Percentiles rank a stretch among this genome's conserved stretches.
Conservation (phyloP, 2,888 invertebrate species). For the Drosophila melanosoma region DNA sequence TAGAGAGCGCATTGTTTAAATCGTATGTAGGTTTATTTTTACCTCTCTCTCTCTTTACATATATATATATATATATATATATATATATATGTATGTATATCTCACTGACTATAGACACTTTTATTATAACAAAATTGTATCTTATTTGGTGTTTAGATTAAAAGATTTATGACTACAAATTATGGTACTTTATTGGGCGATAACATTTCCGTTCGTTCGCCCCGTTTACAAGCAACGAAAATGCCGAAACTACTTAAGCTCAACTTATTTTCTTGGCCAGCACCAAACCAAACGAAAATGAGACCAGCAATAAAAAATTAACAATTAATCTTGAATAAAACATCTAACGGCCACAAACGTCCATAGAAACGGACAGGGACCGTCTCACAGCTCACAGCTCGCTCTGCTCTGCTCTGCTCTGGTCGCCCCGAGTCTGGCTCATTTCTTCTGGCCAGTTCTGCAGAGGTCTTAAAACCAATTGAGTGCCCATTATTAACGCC, state of each 20-base stretch:
- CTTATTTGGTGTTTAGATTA: slow-evolving; percentile 77
- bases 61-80: not conserved
- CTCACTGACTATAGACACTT: slow-evolving; percentile 24
- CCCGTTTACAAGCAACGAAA: slow-evolving; percentile 20
- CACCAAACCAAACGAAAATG: slow-evolving; percentile 54
- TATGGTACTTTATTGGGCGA: slow-evolving; percentile 78
- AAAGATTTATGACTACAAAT: slow-evolving; percentile 81
- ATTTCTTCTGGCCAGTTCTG: slow-evolving; percentile 5
- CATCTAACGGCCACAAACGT: slow-evolving; percentile 64
- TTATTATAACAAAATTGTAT: slow-evolving; percentile 60
- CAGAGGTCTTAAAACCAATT: slow-evolving; percentile 64
- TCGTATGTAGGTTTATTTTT: slow-evolving; percentile 14
- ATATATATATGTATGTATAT: not conserved
- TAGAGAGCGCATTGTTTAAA: not conserved
- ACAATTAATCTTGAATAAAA: slow-evolving; percentile 77
- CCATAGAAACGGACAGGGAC: slow-evolving; percentile 13
- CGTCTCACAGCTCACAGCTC: slow-evolving; percentile 6
- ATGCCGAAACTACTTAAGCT: slow-evolving; percentile 63
- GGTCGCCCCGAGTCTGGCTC: slow-evolving; percentile 5
- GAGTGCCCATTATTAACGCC: slow-evolving; percentile 75
- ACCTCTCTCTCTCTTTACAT: not conserved
- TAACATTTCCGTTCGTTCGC: slow-evolving; percentile 76
- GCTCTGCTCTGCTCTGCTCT: slow-evolving; percentile 1
- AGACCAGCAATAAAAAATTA: slow-evolving; percentile 71
- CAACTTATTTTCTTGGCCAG: slow-evolving; percentile 66